Conservation (phyloP, 1,140 invertebrate species). For the Drosophila mayri region DNA sequence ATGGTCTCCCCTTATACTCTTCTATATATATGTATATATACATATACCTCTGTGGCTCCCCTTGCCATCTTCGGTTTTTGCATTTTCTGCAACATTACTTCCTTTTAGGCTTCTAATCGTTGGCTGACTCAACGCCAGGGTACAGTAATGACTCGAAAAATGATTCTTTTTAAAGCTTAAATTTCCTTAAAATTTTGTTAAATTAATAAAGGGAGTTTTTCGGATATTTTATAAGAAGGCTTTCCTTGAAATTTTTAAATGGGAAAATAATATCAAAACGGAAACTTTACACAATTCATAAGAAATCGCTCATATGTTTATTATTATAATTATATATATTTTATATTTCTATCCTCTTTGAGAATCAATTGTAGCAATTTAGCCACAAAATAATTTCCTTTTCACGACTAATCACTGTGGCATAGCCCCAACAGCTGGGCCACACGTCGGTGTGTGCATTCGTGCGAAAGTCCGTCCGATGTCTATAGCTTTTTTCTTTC, state of each 20-base stretch:
- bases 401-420: constrained; percentile 12
- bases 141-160: constrained; percentile 28
- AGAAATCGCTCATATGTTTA: background rate
- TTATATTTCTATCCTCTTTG: too few relatives aligned
- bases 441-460: constrained; percentile 58
- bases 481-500: constrained; percentile 25
- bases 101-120: constrained; percentile 84
- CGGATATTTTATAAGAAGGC: too few relatives aligned
- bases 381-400: background rate
- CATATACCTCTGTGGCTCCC: constrained; percentile 4
- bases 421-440: constrained; percentile 36
- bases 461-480: constrained; percentile 76
- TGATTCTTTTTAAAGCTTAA: accelerated
- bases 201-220: background rate
- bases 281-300: too few relatives aligned
- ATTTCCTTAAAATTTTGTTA: background rate
- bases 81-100: constrained; percentile 84
- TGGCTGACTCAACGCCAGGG: constrained; percentile 66
- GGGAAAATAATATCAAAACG: too few relatives aligned
- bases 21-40: background rate
- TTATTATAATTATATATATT: background rate
- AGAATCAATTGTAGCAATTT: background rate
- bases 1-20: constrained; percentile 32
- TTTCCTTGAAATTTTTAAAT: too few relatives aligned
- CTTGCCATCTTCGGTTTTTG: constrained; percentile 35